A percentile compares a stretch with the other conserved stretches of the same genome.
Conservation (phyloP, 2,797 vertebrate species). For the Enteromius unitaeniatus region DNA sequence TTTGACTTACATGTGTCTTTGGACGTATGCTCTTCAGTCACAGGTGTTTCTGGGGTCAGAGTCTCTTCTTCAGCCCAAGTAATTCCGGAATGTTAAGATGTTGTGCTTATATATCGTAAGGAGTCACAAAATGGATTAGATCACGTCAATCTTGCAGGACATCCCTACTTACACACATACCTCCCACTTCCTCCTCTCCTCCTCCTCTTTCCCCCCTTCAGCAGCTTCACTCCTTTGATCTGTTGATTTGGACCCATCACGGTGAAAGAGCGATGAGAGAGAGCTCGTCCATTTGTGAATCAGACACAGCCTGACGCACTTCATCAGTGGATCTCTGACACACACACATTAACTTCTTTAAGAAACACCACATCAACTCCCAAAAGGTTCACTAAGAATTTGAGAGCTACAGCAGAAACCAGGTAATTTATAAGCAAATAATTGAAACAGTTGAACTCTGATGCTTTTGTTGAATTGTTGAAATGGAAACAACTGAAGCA, state of each 20-base stretch:
- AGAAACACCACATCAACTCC: slow-evolving; percentile 8
- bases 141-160: slow-evolving; percentile 61
- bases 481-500: not conserved
- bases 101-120: slow-evolving; percentile 73
- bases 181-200: slow-evolving; percentile 39
- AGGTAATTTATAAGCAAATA: not conserved
- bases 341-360: slow-evolving; percentile 71
- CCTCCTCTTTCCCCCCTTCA: slow-evolving; percentile 63
- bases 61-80: slow-evolving; percentile 52
- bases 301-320: slow-evolving; percentile 76
- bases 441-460: not conserved
- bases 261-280: slow-evolving; percentile 47
- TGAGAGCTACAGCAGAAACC: not conserved
- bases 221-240: slow-evolving; percentile 39
- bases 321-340: slow-evolving; percentile 76
- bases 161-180: slow-evolving; percentile 31
- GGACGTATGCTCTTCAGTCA: slow-evolving; percentile 36
- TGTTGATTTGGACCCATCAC: slow-evolving; percentile 59
- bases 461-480: not conserved
- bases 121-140: slow-evolving; percentile 69
- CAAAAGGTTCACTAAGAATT: not conserved
- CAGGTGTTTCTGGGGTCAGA: slow-evolving; percentile 33
- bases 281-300: slow-evolving; percentile 49
- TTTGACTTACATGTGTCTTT: slow-evolving; percentile 48
- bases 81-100: slow-evolving; percentile 65